Conservation (phyloP, 2,888 invertebrate genomes). For the Caenorhabditis sp. region DNA sequence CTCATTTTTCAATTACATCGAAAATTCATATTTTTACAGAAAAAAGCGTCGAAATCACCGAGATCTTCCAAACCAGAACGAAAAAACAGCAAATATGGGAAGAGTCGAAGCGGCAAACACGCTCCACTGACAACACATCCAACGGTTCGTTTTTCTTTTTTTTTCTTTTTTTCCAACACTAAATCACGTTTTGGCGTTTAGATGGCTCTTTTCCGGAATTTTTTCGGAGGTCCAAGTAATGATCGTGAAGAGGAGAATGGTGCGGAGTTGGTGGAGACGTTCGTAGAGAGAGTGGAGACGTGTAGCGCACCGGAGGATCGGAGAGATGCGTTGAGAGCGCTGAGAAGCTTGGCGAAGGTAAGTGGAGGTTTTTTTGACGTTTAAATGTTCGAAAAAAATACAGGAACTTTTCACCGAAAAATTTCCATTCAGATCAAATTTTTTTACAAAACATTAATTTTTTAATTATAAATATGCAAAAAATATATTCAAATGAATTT, state of each 20-base stretch:
- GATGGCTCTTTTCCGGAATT: constrained; percentile 67
- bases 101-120: constrained; percentile 16
- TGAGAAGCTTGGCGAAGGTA: constrained; percentile 80
- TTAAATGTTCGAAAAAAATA: neutral
- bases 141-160: constrained; percentile 14
- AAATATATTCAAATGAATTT: too few relatives aligned
- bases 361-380: constrained; percentile 8
- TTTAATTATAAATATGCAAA: too few relatives aligned
- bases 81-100: neutral
- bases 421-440: too few relatives aligned
- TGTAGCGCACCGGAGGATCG: constrained; percentile 93
- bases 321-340: constrained; percentile 91
- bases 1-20: too few relatives aligned
- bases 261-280: constrained; percentile 79
- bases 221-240: constrained; percentile 62
- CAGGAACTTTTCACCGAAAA: too few relatives aligned
- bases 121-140: constrained; percentile 31
- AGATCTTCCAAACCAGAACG: neutral
- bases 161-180: neutral
- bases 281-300: constrained; percentile 90
- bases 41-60: neutral
- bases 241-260: constrained; percentile 57
- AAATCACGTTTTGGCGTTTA: constrained; percentile 1
- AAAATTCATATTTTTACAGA: neutral
- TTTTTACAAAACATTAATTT: too few relatives aligned